Percentiles rank a stretch among this genome's conserved stretches.
Evolutionary conservation across 1,140 invertebrate genomes (phyloP).

Genomic region (Diploscapter pachys): DNA sequence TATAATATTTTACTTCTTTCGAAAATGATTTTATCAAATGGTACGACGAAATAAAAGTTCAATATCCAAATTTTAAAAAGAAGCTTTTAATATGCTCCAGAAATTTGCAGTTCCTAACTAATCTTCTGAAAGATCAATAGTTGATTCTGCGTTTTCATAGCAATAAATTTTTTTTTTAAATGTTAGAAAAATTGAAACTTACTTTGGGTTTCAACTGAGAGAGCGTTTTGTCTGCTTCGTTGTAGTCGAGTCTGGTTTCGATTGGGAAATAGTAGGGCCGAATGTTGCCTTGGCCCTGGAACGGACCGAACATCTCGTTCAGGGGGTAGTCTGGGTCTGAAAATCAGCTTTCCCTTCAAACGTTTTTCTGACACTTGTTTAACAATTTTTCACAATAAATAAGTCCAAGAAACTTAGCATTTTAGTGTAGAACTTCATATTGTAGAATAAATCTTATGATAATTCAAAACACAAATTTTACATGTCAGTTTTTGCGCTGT

Average conservation of each 20-base stretch:
- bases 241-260: slow-evolving; percentile 46
- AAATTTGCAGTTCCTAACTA: background rate
- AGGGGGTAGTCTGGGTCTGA: slow-evolving; percentile 55
- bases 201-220: slow-evolving; percentile 11
- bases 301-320: slow-evolving; percentile 46
- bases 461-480: no score
- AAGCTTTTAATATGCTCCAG: slow-evolving; percentile 11
- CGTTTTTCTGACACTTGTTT: no score
- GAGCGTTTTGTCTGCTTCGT: slow-evolving; percentile 38
- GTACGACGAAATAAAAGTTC: background rate
- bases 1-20: no score
- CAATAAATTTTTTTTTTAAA: background rate
- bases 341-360: slow-evolving; percentile 17
- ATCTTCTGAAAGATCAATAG: background rate
- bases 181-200: background rate
- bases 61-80: slow-evolving; percentile 4
- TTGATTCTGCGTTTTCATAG: background rate
- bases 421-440: no score
- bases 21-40: no score
- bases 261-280: slow-evolving; percentile 52
- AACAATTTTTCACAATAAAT: no score
- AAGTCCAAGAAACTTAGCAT: no score
- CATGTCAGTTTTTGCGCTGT: no score
- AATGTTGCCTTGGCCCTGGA: slow-evolving; percentile 41
- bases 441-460: background rate